Percentiles rank a stretch among this genome's conserved stretches.
phyloP scores from a whole-genome alignment of 2,888 invertebrate species.

The Meta bourneti region DNA sequence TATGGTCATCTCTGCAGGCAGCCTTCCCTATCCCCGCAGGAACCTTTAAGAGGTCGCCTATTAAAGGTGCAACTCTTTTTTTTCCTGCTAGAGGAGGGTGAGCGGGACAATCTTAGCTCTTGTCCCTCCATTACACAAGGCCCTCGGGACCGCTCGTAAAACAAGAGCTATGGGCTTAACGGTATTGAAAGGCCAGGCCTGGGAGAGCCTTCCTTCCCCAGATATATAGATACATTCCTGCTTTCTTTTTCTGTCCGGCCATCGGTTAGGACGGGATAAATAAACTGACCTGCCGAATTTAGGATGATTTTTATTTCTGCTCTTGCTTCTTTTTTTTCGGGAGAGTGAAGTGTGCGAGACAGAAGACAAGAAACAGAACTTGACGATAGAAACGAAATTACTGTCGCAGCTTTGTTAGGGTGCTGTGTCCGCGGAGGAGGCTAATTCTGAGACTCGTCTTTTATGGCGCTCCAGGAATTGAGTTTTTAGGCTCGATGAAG shows the following conservation, averaged over 20 bases:
- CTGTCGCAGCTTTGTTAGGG: slow-evolving; percentile 25
- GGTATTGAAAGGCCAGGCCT: slow-evolving; percentile 52
- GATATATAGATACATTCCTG: slow-evolving; percentile 21
- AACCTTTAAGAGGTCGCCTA: slow-evolving; percentile 55
- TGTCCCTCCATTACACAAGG: slow-evolving; percentile 66
- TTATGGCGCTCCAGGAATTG: slow-evolving; percentile 13
- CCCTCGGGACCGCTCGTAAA: slow-evolving; percentile 70
- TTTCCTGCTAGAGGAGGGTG: slow-evolving; percentile 6
- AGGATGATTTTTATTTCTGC: slow-evolving; percentile 52
- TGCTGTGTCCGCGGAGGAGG: background rate
- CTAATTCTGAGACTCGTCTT: slow-evolving; percentile 25
- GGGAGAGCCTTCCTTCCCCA: background rate
- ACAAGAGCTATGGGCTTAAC: slow-evolving; percentile 73
- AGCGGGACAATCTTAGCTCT: slow-evolving; percentile 47
- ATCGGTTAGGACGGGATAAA: slow-evolving; percentile 50
- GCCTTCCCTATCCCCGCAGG: slow-evolving; percentile 31
- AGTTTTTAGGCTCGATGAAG: background rate
- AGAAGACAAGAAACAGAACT: slow-evolving; percentile 30
- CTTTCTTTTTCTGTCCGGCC: slow-evolving; percentile 8
- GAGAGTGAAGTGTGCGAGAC: slow-evolving; percentile 16
- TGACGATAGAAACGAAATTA: slow-evolving; percentile 47
- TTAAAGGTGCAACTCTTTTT: slow-evolving; percentile 70
- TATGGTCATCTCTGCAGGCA: slow-evolving; percentile 1
- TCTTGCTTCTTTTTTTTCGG: slow-evolving; percentile 1
- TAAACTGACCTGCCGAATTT: slow-evolving; percentile 58